phyloP scores from a whole-genome alignment of 2,113 vertebrate genomes.

The Morone saxatilis region DNA sequence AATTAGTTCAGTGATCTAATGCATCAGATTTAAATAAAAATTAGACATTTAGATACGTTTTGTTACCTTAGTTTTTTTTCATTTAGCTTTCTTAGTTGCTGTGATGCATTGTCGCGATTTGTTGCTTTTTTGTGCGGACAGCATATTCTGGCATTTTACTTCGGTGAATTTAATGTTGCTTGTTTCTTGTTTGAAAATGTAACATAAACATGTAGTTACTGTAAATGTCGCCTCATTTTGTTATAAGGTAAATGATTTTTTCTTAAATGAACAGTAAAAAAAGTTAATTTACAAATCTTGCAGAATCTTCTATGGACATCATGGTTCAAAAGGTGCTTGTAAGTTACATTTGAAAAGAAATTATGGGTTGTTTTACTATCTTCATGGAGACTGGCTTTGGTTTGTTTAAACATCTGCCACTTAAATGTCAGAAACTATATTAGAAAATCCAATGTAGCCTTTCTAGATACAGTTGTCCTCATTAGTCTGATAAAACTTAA shows the following conservation, averaged over 20 bases:
- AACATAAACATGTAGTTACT: neutral
- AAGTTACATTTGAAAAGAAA: neutral
- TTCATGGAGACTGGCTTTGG: neutral
- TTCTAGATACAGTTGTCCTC: neutral
- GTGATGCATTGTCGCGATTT: neutral
- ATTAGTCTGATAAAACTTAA: neutral
- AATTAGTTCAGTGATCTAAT: neutral
- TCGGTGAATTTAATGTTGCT: neutral
- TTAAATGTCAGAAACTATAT: neutral
- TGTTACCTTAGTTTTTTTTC: neutral
- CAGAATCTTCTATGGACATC: neutral
- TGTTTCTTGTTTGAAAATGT: neutral
- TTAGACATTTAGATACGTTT: neutral
- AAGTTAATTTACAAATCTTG: neutral
- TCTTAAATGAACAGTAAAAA: neutral
- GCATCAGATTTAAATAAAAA: neutral
- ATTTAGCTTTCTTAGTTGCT: neutral
- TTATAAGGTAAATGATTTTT: too few relatives aligned
- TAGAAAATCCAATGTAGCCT: neutral
- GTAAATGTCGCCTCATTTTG: neutral
- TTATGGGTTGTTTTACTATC: neutral
- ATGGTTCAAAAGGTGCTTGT: neutral
- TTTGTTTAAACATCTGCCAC: neutral
- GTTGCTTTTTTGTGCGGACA: neutral
- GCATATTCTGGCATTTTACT: neutral